Percentiles rank a stretch among this genome's conserved stretches.
These are phyloP conservation scores for Sebastes ruberrimus DNA, from an alignment of 2,797 vertebrate species.

Conservation along the genomic window DNA sequence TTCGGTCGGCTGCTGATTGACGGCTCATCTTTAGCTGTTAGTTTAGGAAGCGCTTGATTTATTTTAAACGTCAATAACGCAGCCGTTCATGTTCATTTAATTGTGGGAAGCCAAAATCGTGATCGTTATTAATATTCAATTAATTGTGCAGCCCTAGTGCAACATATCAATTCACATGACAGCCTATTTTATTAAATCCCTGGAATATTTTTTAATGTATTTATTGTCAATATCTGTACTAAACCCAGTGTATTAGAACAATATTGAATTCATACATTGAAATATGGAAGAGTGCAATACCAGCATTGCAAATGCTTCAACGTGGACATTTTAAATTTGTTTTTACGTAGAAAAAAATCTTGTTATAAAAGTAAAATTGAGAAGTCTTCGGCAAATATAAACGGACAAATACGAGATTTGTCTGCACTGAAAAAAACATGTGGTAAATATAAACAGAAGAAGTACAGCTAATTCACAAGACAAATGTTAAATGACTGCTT, in stretches of 20 bases:
- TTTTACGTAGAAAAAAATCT: not conserved
- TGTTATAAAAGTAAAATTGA: not conserved
- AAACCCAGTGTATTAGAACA: not conserved
- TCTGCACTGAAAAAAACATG: not conserved
- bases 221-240: slow-evolving; percentile 2
- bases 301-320: not conserved
- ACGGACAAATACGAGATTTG: not conserved
- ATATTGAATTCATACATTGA: slow-evolving; percentile 18
- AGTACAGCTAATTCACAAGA: not conserved
- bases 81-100: too few species aligned
- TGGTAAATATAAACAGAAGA: not conserved
- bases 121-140: too few species aligned
- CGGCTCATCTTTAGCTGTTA: too few species aligned
- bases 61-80: rapidly evolving
- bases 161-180: slow-evolving; percentile 6
- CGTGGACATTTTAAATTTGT: not conserved
- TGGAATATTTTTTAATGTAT: not conserved
- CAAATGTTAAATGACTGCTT: slow-evolving; percentile 22
- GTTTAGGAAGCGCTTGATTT: too few species aligned
- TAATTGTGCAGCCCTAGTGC: not conserved
- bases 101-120: too few species aligned
- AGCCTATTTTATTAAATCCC: not conserved
- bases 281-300: not conserved
- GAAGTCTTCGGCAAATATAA: not conserved
- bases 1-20: too few species aligned